A percentile compares a stretch with the other conserved stretches of the same genome.
phyloP scores from a whole-genome alignment of 53 echinoderm and acorn worm genomes.

The Holothuria leucospilota region DNA sequence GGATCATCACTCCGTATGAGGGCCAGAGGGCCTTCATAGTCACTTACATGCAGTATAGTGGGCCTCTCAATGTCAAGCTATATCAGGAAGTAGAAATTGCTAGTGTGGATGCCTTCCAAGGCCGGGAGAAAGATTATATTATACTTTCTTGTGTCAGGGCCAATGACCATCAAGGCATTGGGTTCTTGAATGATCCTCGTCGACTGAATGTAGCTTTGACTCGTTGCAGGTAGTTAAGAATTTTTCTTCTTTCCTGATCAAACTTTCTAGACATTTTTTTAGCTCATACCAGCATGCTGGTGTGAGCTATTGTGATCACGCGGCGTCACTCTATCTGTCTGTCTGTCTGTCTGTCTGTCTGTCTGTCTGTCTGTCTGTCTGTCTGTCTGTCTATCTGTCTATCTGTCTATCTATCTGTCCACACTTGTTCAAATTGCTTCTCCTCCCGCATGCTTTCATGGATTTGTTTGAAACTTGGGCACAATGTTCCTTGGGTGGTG shows the following conservation, averaged over 20 bases:
- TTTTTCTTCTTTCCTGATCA: background rate
- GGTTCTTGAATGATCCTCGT: slow-evolving; percentile 93
- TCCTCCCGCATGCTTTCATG: too few species aligned
- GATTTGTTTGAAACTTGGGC: too few species aligned
- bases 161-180: slow-evolving; percentile 98
- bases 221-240: slow-evolving; percentile 75
- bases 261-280: background rate
- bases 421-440: too few species aligned
- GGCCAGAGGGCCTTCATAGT: slow-evolving; percentile 96
- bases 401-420: too few species aligned
- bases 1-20: slow-evolving; percentile 97
- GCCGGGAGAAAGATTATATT: slow-evolving; percentile 96
- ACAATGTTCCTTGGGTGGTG: too few species aligned
- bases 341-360: too few species aligned
- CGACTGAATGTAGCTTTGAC: slow-evolving; percentile 97
- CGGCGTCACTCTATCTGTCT: too few species aligned
- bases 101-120: slow-evolving; percentile 98
- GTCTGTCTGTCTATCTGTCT: too few species aligned
- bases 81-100: slow-evolving; percentile 99
- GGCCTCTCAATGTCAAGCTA: slow-evolving; percentile 90
- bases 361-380: too few species aligned
- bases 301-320: too few species aligned
- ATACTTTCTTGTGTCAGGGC: slow-evolving; percentile 97
- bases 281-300: too few species aligned
- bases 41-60: slow-evolving; percentile 98